Base-by-base conservation (phyloP, 2,888 invertebrate genomes). In the Drosophila meridiana region DNA sequence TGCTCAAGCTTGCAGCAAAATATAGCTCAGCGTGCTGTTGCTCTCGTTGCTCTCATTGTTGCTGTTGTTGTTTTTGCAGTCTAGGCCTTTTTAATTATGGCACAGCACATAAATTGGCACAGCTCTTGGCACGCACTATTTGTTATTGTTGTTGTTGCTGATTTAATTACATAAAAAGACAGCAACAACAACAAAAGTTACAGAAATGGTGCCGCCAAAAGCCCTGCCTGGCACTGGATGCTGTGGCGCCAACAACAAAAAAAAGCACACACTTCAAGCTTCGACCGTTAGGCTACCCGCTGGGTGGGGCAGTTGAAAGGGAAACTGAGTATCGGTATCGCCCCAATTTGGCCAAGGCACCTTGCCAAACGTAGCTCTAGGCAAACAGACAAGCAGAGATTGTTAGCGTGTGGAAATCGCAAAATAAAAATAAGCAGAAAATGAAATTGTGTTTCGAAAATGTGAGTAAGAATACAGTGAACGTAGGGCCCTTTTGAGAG, bases 71-170 rank as follows among this genome's bases (percentile, higher is more conserved):
- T 60, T 69, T 62, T 50, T 57, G 67, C 60, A 64, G 57, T 45
- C 47, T 50, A 52, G 69, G 84, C 76, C 67, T 69, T 73, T 86
- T 84, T 86, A 86, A 84, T 89, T 89, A 83, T 73, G 62, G 75
- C 76, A 43, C 52, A 62, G 58, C 45, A 30, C 42, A 76, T 52
- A 76, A 80, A 79, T 80, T 79, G 79, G 76, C 75, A 75, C 76
- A 77, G 32, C 69, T 58, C 58, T 65, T 48, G 69, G 55, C 63
- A 80, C 78, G 64, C 80, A 76, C 76, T 71, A 66, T 70, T 79
- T 57, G 42, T 30, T 14, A 42, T 26, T 65, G 63, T 53, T 64
- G 63, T 43, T 62, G 43, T 28, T 63, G 52, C n/a, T 76, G 52
- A 43, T 47, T 62, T 59, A 66, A 75, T 68, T 78, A 71, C 80